Base-by-base conservation (phyloP, 2,797 vertebrate species). In the Myotis vivesi region DNA sequence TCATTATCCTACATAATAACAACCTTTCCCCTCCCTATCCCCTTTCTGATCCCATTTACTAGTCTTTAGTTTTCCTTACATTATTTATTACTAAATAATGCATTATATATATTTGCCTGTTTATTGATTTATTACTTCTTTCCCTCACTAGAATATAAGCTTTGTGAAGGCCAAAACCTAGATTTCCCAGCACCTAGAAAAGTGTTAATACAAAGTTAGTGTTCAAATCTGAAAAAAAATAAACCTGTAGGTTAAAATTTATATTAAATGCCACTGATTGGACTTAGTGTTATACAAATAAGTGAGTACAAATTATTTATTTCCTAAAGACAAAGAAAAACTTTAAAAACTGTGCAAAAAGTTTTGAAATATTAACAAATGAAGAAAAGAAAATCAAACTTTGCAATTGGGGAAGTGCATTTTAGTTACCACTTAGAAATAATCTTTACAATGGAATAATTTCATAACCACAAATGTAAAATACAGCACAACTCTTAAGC, bases 291-390 rank as follows among this genome's bases (percentile, higher is more conserved):
- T 53, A 57, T 38, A 69, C 62, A 92, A 73, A 72, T 88, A 77
- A 84, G 33, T 68, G 44, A 0, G 6, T 16, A 22, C 1, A 89
- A 19, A 16, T 53, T 64, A 44, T 57, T 59, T 49, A 12, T 77
- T 44, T 64, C 5, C 22, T 23, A 28, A n/a, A 71, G n/a, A 91
- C 28, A 82, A 53, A 57, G 13, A 73, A 73, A 73, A 12, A 33
- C 19, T 84, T 81, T 17, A 44, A 84, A 44, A 84, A 62, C 1
- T 68, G 5, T 36, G 11, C 25, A 66, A 76, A 90, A 71, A 12
- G 57, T 75, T 91, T 53, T 57, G 30, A 93, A 83, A 84, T 88
- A 23, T n/a, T 76, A 87, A 80, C n/a, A 87, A 51, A 82, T 17
- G 23, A 85, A 57, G 73, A 57, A 59, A 76, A 88, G 23, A 51